Evolutionary conservation across 53 echinoderm and acorn worm genomes (phyloP), one percentile per base, ranked within the genome.

Genomic region (Zoroaster sp.): DNA sequence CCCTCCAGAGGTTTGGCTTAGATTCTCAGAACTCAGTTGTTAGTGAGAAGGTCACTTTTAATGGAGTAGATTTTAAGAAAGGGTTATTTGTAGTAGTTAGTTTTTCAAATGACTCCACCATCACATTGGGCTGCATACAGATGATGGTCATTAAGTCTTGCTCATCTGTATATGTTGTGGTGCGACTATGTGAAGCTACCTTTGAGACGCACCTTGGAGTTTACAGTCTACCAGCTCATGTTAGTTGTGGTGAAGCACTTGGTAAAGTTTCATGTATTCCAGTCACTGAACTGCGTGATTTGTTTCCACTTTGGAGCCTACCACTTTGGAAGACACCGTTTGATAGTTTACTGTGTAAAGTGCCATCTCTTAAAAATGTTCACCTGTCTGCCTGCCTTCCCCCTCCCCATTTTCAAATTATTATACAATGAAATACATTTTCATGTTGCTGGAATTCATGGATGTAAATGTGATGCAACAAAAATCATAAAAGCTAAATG

Each of bases 91-190:
- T 76, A 23, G 43, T 76, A 41, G 77, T 39, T 54, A 23, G 54
- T 3, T n/a, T 54, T 23, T 20, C 54, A 54, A 23, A 54, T n/a
- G 54, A 54, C 23, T 20, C n/a, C 23, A 73, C 2, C 21, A 38
- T 34, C 66, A 65, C 66, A 54, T 40, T 28, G 35, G 75, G 75
- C 75, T 41, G 41, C 4, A 34, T 21, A 55, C 66, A 38, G 46
- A 77, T 75, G 87, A 91, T 68, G 43, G 35, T 91, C 68, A 87
- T 77, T 69, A 66, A 72, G 28, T 88, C 63, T 59, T 88, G 34
- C 45, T 88, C 37, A 78, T 88, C 25, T 55, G 35, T 63, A 7
- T 54, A 17, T 55, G 53, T 82, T 63, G 66, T 82, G 35, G 82
- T 82, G 32, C 63, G 59, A 39, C 82, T 34, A 42, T 77, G 77